phyloP scores from a whole-genome alignment of 2,113 vertebrate species.

The human (Homo sapiens) region DNA sequence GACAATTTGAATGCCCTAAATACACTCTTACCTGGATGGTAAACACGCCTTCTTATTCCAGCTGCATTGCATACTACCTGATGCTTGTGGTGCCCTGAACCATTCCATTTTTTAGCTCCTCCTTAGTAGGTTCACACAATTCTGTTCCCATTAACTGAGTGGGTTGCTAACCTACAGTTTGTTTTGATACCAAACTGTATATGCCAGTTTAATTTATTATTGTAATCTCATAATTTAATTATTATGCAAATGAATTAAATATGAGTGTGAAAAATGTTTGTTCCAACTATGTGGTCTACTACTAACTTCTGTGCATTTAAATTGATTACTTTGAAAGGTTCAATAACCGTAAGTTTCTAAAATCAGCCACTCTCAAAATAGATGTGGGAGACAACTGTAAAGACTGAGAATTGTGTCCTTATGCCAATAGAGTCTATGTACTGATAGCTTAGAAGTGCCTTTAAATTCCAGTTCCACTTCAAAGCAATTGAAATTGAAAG shows the following conservation, averaged over 20 bases:
- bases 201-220: not conserved
- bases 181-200: not conserved
- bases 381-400: not conserved
- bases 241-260: not conserved
- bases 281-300: not conserved
- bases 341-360: not conserved
- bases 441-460: not conserved
- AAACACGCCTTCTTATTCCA: not conserved
- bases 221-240: not conserved
- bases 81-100: not conserved
- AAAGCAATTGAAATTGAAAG: not conserved
- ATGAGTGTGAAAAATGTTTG: not conserved
- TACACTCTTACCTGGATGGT: not conserved
- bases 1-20: not conserved
- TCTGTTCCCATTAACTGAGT: not conserved
- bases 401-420: not conserved
- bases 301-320: not conserved
- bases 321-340: not conserved
- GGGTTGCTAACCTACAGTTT: not conserved
- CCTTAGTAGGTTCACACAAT: not conserved
- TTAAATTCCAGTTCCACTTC: not conserved
- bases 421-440: not conserved
- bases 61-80: rapidly evolving
- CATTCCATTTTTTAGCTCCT: not conserved
- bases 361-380: not conserved